Percentiles rank a stretch among this genome's conserved stretches.
Evolutionary conservation across 1,140 invertebrate species (phyloP).

Genomic region (Lordiphosa mommai): DNA sequence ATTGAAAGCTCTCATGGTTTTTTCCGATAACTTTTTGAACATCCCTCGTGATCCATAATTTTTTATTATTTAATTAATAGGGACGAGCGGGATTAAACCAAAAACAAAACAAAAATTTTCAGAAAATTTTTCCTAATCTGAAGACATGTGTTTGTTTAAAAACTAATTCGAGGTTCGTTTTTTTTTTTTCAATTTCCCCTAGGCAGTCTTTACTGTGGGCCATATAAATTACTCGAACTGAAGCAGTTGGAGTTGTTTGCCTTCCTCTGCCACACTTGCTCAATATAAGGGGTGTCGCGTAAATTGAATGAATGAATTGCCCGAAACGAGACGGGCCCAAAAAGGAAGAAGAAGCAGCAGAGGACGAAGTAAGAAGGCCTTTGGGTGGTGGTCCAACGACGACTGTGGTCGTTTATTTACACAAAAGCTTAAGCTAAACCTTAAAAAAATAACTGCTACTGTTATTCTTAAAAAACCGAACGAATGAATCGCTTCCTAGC

Average conservation of each 20-base stretch:
- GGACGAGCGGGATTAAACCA: no score
- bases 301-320: slow-evolving; percentile 78
- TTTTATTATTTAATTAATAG: no score
- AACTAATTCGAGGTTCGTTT: background rate
- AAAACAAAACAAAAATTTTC: no score
- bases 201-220: slow-evolving; percentile 16
- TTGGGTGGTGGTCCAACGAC: slow-evolving; percentile 37
- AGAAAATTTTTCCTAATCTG: no score
- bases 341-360: slow-evolving; percentile 3
- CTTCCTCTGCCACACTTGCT: slow-evolving; percentile 40
- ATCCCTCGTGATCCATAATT: no score
- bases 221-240: slow-evolving; percentile 42
- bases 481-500: slow-evolving; percentile 35
- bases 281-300: slow-evolving; percentile 66
- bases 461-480: slow-evolving; percentile 68
- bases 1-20: no score
- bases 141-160: background rate
- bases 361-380: background rate
- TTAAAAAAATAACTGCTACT: slow-evolving; percentile 77
- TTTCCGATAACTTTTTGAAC: no score
- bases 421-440: slow-evolving; percentile 78
- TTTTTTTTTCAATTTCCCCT: background rate
- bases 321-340: slow-evolving; percentile 31
- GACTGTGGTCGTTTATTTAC: slow-evolving; percentile 78
- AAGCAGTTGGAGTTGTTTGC: slow-evolving; percentile 13